Evolutionary conservation across 1,140 invertebrate species (phyloP), one percentile per base, ranked within the genome.

Genomic region (Achroia grisella): DNA sequence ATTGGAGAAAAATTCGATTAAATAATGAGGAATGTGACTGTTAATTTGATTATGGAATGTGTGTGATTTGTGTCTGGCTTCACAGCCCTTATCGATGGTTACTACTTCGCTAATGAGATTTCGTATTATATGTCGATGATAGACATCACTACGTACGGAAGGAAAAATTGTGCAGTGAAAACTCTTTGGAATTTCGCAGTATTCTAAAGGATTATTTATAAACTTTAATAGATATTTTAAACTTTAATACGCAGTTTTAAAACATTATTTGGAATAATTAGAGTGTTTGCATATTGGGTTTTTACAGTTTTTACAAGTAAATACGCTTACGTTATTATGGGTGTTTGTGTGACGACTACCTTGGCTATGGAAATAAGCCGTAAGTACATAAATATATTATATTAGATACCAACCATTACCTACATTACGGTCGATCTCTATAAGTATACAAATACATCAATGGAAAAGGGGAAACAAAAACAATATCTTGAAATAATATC

Each of bases 301-400:
- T n/a, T 23, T 23, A 23, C 17, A 23, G 17, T 23, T 23, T 23
- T 23, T 2, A 23, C 17, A 23, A 3, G 2, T 23, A 23, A 23
- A 23, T 23, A 23, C 17, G 2, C 17, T 6, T 23, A 23, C 17
- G 2, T 6, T 6, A 23, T 6, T 23, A 66, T 81, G 77, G 77
- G 77, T 43, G 74, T 81, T 15, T 81, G 62, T 62, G 62, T 78
- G 8, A 68, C 73, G 1, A 78, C 59, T 36, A 77, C 74, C 28
- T 42, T 81, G 39, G 66, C 77, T 13, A 77, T 78, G 77, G 77
- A 81, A 41, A 73, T 76, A 40, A 73, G 67, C 45, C 77, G 77
- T 81, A 57, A 80, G 76, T 80, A 68, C 27, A 47, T 27, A 31
- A 10, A 31, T 34, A 30, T 10, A 36, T 47, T 27, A 15, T 43